Conservation (phyloP, 35 echinoderm and acorn worm genomes). For the Anneissia japonica region DNA sequence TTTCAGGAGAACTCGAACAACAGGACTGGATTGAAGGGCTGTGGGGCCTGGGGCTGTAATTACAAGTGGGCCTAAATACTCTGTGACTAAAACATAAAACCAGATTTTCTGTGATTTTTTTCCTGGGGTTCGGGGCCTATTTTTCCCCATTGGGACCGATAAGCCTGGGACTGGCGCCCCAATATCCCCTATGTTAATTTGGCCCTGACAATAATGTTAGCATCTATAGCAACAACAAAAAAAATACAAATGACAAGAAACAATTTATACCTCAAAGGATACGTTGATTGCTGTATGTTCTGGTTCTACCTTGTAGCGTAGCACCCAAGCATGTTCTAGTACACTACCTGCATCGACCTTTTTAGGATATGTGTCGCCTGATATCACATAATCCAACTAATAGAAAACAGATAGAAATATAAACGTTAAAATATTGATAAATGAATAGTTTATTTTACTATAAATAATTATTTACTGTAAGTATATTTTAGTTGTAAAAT, state of each 20-base stretch:
- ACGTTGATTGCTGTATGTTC: slow-evolving; percentile 55
- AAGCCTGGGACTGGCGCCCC: neutral
- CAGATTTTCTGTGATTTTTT: neutral
- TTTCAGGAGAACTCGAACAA: no score
- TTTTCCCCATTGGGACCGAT: neutral
- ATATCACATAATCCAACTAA: neutral
- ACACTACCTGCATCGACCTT: slow-evolving; percentile 43
- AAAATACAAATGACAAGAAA: neutral
- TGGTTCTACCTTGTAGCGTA: slow-evolving; percentile 36
- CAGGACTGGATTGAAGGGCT: no score
- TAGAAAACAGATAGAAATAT: neutral
- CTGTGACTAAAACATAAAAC: neutral
- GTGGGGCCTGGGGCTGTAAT: no score
- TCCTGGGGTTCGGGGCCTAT: no score
- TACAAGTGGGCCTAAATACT: no score
- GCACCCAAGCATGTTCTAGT: slow-evolving; percentile 28
- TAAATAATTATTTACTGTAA: no score
- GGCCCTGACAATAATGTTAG: neutral
- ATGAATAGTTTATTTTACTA: no score
- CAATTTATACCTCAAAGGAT: slow-evolving; percentile 46
- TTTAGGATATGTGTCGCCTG: slow-evolving; percentile 13
- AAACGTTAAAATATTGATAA: neutral
- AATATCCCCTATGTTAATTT: neutral
- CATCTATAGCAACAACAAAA: neutral
- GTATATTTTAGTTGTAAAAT: no score